phyloP scores from a whole-genome alignment of 2,113 vertebrate species.

The Amazona vittata region DNA sequence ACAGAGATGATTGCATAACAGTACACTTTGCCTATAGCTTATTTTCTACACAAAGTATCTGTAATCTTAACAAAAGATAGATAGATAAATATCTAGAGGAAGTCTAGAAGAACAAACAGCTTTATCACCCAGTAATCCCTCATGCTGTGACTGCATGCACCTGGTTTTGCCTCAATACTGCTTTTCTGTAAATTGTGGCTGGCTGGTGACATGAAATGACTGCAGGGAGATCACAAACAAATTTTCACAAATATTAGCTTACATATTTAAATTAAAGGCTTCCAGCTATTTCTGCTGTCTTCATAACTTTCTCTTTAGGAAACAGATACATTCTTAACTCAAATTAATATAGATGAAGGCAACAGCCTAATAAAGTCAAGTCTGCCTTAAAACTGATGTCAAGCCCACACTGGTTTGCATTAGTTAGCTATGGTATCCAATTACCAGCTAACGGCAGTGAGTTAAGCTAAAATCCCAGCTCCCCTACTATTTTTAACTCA shows the following conservation, averaged over 20 bases:
- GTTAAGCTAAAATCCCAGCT: not conserved
- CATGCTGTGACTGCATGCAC: not conserved
- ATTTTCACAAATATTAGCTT: not conserved
- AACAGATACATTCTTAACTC: not conserved
- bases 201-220: not conserved
- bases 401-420: not conserved
- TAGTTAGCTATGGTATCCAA: not conserved
- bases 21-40: slow-evolving; percentile 13
- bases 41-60: slow-evolving; percentile 19
- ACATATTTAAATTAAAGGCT: slow-evolving; percentile 12
- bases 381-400: not conserved
- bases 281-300: not conserved
- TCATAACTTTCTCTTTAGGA: not conserved
- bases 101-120: slow-evolving; percentile 25
- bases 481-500: not conserved
- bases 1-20: slow-evolving; percentile 23
- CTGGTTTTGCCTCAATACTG: not conserved
- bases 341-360: not conserved
- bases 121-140: slow-evolving; percentile 2
- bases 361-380: not conserved
- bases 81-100: not conserved
- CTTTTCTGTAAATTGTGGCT: not conserved
- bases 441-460: not conserved
- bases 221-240: not conserved
- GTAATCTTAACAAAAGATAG: slow-evolving; percentile 32